Evolutionary conservation across 1,140 invertebrate genomes (phyloP), one percentile per base, ranked within the genome.

Genomic region (Chlorops oryzae): DNA sequence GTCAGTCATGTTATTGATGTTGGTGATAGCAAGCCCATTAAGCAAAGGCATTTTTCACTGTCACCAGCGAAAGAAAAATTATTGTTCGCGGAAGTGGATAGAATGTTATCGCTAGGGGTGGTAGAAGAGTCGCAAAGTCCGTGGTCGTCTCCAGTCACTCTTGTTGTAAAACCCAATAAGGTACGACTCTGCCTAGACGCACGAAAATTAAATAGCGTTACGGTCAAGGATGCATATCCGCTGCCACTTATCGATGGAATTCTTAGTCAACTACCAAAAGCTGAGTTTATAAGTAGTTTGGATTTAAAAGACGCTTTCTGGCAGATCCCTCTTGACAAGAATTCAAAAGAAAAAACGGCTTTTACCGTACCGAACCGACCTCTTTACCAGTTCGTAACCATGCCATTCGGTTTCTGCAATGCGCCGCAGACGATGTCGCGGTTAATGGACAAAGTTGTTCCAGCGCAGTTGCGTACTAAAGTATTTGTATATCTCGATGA

Each of bases 341-440:
- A 54, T 10, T 60, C 56, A 13, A 59, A 54, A 41, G 52, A 62
- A 35, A 74, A 74, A 38, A 78, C 75, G 0, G 74, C 73, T 2
- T 77, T 77, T 52, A 66, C 68, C 4, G 73, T 73, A 2, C 63
- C 58, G 22, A 62, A 64, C 21, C 55, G 62, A 37, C 65, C 62
- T n/a, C 7, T 52, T 70, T 74, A 54, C 46, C 54, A 65, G 38
- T 55, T 47, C 21, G 28, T 21, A 1, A 51, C 28, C 12, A 55
- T 55, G 53, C 47, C 47, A 17, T 55, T 55, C 28, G 53, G 39
- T 73, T 68, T 51, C 5, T 46, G 42, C 15, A 55, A 55, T 23
- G 47, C 47, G 7, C 50, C 50, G 2, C 20, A 18, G 24, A 50
- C 47, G 9, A 50, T 52, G 46, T 49, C 35, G 13, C 22, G 46